A percentile compares a stretch with the other conserved stretches of the same genome.
Conservation (phyloP, 2,797 vertebrate species). For the Gymnocypris eckloni region DNA sequence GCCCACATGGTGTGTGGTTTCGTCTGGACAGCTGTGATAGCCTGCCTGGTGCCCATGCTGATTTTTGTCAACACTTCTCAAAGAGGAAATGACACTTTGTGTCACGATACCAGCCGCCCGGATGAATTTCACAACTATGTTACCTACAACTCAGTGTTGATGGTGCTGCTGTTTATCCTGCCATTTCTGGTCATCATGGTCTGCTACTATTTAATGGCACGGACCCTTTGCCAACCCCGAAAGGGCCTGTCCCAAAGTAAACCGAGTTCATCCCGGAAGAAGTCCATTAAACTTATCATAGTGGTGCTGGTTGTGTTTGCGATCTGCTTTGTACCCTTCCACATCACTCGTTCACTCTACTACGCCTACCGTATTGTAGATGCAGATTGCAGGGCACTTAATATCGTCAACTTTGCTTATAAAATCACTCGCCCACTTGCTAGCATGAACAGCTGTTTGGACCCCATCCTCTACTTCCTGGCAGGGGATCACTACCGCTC, state of each 20-base stretch:
- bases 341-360: conserved; percentile 91
- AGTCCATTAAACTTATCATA: conserved; percentile 87
- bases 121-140: conserved; percentile 85
- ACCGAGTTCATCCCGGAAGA: conserved; percentile 74
- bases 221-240: conserved; percentile 77
- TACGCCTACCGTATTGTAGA: conserved; percentile 87
- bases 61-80: conserved; percentile 89
- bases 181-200: conserved; percentile 87
- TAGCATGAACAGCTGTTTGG: conserved; percentile 92
- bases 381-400: conserved; percentile 81
- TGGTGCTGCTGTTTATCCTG: conserved; percentile 88
- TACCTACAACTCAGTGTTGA: conserved; percentile 86
- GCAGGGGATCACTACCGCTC: conserved; percentile 87
- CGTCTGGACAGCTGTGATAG: conserved; percentile 81
- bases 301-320: conserved; percentile 89
- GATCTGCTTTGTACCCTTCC: conserved; percentile 92
- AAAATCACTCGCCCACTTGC: conserved; percentile 94
- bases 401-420: conserved; percentile 90
- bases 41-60: conserved; percentile 89
- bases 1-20: conserved; percentile 81
- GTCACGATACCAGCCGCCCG: conserved; percentile 91
- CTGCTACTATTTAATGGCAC: conserved; percentile 91
- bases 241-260: conserved; percentile 67
- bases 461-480: conserved; percentile 92
- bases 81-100: conserved; percentile 83